Base-by-base conservation (phyloP, 2,797 vertebrate species). In the Lithobates sylvaticus region DNA sequence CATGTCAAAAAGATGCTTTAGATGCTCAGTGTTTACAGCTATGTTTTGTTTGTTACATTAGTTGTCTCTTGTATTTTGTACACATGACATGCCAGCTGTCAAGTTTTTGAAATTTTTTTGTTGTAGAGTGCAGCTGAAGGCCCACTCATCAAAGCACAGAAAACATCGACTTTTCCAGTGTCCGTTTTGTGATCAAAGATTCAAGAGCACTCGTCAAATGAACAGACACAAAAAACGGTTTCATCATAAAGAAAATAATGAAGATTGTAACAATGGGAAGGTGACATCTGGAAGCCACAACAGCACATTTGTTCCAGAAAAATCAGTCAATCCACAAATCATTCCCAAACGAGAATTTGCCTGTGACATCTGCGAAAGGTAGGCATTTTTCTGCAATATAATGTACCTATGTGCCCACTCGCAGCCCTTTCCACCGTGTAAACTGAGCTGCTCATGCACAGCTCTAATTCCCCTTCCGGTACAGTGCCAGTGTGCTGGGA, bases 341-440 rank as follows among this genome's bases (percentile, higher is more conserved):
- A 44, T 27, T 88, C 78, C 21, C 26, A 88, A 75, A 29, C 69
- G 21, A 0, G 91, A 88, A 7, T 93, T 94, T 89, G 87, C 88
- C 61, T 93, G 93, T 82, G 91, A 89, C 18, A 85, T 91, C 8
- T 96, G 92, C 34, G 88, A 91, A 89, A 94, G 93, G 92, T 96
- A 90, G 44, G 67, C 3, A 15, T 54, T 54, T 5, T 18, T 18
- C 5, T 29, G 29, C 29, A 29, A 29, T 29, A 29, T 1, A 29
- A 29, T 29, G 29, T 29, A 29, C 29, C 29, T 29, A 29, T 29
- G 29, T 29, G 29, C 29, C 29, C 29, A 29, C 29, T 29, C 2
- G 6, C 34, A 36, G 34, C 6, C 34, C 34, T 36, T 6, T 36
- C 34, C 34, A 36, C 34, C 3, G 6, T 36, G 3, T 36, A 36